These are phyloP conservation scores for Ictalurus furcatus DNA, from an alignment of 2,113 vertebrate species.

Conservation along the genomic window DNA sequence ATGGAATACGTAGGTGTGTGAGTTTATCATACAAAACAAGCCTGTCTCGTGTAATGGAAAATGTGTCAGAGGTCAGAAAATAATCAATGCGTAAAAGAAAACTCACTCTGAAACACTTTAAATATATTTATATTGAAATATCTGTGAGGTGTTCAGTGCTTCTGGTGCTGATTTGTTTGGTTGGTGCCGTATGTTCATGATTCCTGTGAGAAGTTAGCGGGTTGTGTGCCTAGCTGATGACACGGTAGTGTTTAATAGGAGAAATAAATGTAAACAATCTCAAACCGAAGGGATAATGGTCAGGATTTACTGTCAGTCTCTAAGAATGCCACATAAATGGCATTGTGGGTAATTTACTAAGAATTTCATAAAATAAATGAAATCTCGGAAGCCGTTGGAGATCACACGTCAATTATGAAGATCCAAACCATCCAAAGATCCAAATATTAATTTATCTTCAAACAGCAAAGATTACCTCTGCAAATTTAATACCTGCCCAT, in stretches of 20 bases:
- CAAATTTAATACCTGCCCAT: background rate
- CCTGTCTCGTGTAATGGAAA: background rate
- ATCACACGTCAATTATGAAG: background rate
- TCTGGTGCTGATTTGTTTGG: background rate
- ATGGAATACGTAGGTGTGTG: background rate
- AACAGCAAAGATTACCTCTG: background rate
- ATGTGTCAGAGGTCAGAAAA: background rate
- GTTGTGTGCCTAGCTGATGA: background rate
- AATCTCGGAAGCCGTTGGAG: background rate
- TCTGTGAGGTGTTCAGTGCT: background rate
- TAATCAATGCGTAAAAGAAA: conserved; percentile 6
- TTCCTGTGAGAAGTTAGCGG: background rate
- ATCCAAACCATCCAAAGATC: no score
- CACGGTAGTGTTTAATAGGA: background rate
- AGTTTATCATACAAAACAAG: conserved; percentile 12
- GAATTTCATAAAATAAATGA: no score
- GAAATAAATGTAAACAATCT: background rate
- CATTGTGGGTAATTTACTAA: background rate
- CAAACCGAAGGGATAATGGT: background rate
- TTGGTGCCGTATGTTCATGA: background rate
- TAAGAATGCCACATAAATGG: background rate
- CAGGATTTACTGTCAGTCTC: background rate
- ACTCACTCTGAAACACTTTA: background rate
- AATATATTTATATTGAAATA: background rate
- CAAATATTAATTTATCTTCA: background rate